Conservation (phyloP, 2,888 invertebrate species). For the Eulithis prunata region DNA sequence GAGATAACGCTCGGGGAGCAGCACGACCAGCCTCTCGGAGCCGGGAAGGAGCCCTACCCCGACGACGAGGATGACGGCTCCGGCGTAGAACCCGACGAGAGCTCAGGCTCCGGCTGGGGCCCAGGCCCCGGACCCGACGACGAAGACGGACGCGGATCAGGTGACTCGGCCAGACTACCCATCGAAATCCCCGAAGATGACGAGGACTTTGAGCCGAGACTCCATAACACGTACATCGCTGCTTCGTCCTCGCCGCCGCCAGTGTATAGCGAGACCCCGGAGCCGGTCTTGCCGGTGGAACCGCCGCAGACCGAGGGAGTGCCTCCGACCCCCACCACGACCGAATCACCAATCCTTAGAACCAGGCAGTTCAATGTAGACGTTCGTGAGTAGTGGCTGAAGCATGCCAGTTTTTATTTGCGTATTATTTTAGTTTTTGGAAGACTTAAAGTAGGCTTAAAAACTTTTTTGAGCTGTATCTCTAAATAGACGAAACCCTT, state of each 20-base stretch:
- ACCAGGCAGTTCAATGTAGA: conserved; percentile 66
- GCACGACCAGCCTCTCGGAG: conserved; percentile 74
- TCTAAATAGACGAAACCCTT: not conserved
- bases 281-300: conserved; percentile 13
- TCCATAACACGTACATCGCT: conserved; percentile 37
- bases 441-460: conserved; percentile 40
- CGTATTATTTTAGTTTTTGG: conserved; percentile 56
- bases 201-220: conserved; percentile 70
- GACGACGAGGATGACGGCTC: conserved; percentile 88
- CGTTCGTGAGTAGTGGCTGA: conserved; percentile 82
- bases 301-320: conserved; percentile 37
- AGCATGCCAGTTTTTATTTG: conserved; percentile 80
- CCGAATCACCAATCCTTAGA: conserved; percentile 59
- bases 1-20: conserved; percentile 59
- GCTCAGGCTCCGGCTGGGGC: conserved; percentile 93
- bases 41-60: conserved; percentile 87
- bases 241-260: conserved; percentile 33
- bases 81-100: conserved; percentile 91
- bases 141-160: conserved; percentile 86
- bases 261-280: conserved; percentile 44
- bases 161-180: conserved; percentile 58
- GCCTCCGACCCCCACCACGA: conserved; percentile 45
- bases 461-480: not conserved
- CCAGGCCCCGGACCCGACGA: conserved; percentile 89
- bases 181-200: conserved; percentile 69